Evolutionary conservation across 92 coral and sea anemone species (phyloP).

Genomic region (Phenganax subtilis): DNA sequence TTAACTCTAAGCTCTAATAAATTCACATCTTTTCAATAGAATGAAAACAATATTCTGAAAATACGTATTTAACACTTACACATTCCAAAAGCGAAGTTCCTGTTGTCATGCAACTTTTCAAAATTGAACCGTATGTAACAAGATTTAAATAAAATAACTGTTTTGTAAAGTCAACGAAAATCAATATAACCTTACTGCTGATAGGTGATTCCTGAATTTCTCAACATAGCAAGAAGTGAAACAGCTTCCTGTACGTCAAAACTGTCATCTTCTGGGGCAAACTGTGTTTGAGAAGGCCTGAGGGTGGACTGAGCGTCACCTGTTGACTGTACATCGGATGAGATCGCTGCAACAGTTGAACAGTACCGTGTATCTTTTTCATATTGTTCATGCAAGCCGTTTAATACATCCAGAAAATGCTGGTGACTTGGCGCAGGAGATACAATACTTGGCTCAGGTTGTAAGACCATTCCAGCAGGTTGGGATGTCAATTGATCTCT

Average conservation of each 20-base stretch:
- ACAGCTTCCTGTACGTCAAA: constrained; percentile 39
- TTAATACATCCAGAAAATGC: constrained; percentile 9
- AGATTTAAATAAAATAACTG: too few relatives aligned
- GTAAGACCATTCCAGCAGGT: not conserved
- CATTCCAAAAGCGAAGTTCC: too few relatives aligned
- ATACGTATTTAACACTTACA: too few relatives aligned
- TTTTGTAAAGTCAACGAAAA: too few relatives aligned
- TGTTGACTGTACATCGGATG: not conserved
- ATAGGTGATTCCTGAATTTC: constrained; percentile 26
- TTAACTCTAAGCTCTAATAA: too few relatives aligned
- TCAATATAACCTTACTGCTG: not conserved
- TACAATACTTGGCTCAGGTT: not conserved
- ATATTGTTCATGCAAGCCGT: not conserved
- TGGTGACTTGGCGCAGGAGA: constrained; percentile 20
- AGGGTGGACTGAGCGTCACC: not conserved
- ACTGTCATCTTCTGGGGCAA: constrained; percentile 1
- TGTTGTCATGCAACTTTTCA: too few relatives aligned
- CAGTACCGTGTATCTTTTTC: not conserved
- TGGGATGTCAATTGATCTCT: not conserved
- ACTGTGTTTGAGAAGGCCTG: not conserved
- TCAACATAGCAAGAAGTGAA: constrained; percentile 22
- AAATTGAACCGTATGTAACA: too few relatives aligned
- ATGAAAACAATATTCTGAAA: too few relatives aligned
- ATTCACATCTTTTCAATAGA: too few relatives aligned
- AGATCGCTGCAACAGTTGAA: not conserved